phyloP scores from a whole-genome alignment of 2,888 invertebrate species.

The Trissoscelio sp. region DNA sequence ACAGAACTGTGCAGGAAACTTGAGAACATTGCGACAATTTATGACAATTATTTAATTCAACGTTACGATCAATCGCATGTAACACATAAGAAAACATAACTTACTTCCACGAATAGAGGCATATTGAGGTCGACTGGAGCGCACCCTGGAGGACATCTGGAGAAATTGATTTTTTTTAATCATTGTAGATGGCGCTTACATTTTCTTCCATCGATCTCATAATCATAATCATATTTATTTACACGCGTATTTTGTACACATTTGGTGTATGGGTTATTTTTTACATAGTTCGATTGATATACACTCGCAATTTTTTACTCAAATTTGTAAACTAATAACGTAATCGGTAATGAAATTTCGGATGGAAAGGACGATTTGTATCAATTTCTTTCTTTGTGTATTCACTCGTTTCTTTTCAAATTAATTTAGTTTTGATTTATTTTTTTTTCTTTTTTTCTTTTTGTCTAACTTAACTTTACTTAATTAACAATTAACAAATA shows the following conservation, averaged over 20 bases:
- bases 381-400: too few species aligned
- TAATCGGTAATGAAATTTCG: not conserved
- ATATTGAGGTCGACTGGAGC: not conserved
- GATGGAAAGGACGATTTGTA: not conserved
- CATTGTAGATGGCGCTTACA: not conserved
- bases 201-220: slow-evolving; percentile 13
- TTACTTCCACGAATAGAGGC: slow-evolving; percentile 9
- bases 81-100: not conserved
- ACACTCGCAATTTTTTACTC: slow-evolving; percentile 9
- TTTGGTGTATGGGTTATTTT: slow-evolving; percentile 15
- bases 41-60: too few species aligned
- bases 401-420: too few species aligned
- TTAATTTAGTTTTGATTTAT: too few species aligned
- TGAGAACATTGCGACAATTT: too few species aligned
- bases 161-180: slow-evolving; percentile 6
- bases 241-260: slow-evolving; percentile 18
- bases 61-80: not conserved
- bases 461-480: not conserved
- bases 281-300: slow-evolving; percentile 6
- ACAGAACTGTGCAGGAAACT: too few species aligned
- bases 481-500: too few species aligned
- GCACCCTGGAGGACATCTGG: not conserved
- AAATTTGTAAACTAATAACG: slow-evolving; percentile 18
- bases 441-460: not conserved
- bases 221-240: slow-evolving; percentile 37